Evolutionary conservation across 2,113 vertebrate species (phyloP).

Genomic region (Urocynchramus pylzowi): DNA sequence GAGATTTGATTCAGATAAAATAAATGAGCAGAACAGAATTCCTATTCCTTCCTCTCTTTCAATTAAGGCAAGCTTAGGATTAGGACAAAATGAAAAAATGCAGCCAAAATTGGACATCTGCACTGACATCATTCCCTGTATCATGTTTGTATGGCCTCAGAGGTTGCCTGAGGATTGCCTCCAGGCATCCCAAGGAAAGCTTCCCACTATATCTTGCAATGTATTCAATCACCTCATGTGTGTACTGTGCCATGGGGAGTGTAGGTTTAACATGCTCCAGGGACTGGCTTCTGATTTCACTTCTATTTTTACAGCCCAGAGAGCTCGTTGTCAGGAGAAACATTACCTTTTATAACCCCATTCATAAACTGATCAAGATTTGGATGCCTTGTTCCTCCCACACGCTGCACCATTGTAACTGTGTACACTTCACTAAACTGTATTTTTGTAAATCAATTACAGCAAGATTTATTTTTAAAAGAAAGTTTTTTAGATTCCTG

Average conservation of each 20-base stretch:
- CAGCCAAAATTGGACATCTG: neutral
- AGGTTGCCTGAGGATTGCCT: neutral
- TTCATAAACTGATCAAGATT: neutral
- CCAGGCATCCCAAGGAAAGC: neutral
- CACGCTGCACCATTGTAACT: neutral
- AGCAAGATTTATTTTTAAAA: neutral
- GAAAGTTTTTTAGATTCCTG: neutral
- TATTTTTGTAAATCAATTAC: neutral
- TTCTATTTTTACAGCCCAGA: neutral
- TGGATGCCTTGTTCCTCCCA: neutral
- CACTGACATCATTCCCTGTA: neutral
- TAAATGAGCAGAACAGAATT: neutral
- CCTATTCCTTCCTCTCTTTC: neutral
- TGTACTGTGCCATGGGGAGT: accelerated
- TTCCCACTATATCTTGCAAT: neutral
- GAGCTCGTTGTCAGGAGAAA: neutral
- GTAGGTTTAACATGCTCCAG: neutral
- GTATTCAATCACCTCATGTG: neutral
- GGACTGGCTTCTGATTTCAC: neutral
- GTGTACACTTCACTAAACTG: neutral
- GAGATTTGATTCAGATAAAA: neutral
- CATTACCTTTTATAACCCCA: neutral
- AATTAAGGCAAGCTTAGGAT: neutral
- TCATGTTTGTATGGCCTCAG: neutral
- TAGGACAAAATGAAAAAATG: neutral